Evolutionary conservation across 2,888 invertebrate species (phyloP).

Genomic region (Elegia similella): DNA sequence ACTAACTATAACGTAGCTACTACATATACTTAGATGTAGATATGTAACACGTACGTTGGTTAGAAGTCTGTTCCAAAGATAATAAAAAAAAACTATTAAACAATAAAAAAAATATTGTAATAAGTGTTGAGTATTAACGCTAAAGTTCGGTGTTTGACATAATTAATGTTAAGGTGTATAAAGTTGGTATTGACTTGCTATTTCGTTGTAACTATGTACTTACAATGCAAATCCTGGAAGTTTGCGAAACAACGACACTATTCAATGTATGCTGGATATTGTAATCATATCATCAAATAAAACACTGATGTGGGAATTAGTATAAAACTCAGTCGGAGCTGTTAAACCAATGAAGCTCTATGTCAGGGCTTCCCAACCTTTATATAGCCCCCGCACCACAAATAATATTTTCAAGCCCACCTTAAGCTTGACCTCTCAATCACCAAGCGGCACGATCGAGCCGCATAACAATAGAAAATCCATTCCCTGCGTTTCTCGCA

Average conservation of each 20-base stretch:
- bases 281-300: background rate
- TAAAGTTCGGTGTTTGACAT: slow-evolving; percentile 62
- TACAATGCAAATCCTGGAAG: background rate
- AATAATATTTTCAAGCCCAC: too few species aligned
- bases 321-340: too few species aligned
- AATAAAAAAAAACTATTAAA: slow-evolving; percentile 51
- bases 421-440: too few species aligned
- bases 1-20: slow-evolving; percentile 40
- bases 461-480: too few species aligned
- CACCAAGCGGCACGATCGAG: too few species aligned
- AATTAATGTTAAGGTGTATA: slow-evolving; percentile 45
- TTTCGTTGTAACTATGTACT: slow-evolving; percentile 1
- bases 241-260: background rate
- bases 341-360: too few species aligned
- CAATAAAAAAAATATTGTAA: slow-evolving; percentile 57
- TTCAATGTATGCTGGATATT: background rate
- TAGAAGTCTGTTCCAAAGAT: slow-evolving; percentile 61
- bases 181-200: slow-evolving; percentile 20
- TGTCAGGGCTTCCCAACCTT: too few species aligned
- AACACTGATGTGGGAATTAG: background rate
- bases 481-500: too few species aligned
- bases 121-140: slow-evolving; percentile 73
- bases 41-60: slow-evolving; percentile 57
- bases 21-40: slow-evolving; percentile 53
- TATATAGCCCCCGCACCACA: too few species aligned